Conservation (phyloP, 2,888 invertebrate genomes). For the Saturnia japonica region DNA sequence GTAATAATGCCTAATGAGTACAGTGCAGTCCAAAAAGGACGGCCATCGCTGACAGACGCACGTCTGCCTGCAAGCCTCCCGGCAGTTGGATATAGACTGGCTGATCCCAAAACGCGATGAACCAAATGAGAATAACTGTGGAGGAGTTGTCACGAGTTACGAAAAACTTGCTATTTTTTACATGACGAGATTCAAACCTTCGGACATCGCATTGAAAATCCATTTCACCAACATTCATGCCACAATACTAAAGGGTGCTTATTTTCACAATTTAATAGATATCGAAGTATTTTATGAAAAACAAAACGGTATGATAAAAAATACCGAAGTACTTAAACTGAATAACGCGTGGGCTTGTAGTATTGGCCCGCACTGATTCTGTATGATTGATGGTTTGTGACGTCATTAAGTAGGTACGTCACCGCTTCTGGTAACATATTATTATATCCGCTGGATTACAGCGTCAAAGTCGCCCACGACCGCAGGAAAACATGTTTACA, state of each 20-base stretch:
- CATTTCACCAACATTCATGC: too few relatives aligned
- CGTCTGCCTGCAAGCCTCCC: too few relatives aligned
- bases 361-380: not conserved
- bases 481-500: constrained; percentile 1
- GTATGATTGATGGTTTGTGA: not conserved
- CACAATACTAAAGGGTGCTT: not conserved
- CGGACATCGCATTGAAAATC: too few relatives aligned
- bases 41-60: too few relatives aligned
- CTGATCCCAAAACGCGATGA: too few relatives aligned
- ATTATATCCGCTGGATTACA: not conserved
- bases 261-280: not conserved
- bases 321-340: not conserved
- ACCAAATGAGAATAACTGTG: too few relatives aligned
- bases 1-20: too few relatives aligned
- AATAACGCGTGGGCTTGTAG: not conserved
- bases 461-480: not conserved
- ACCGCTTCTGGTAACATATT: not conserved
- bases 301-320: not conserved
- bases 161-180: too few relatives aligned
- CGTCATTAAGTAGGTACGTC: not conserved
- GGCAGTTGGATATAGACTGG: too few relatives aligned
- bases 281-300: not conserved
- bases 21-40: too few relatives aligned
- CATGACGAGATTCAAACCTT: too few relatives aligned
- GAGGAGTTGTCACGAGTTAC: too few relatives aligned